Percentiles rank a stretch among this genome's conserved stretches.
Conservation (phyloP, 2,113 vertebrate species). For the Antechinus stuartii region DNA sequence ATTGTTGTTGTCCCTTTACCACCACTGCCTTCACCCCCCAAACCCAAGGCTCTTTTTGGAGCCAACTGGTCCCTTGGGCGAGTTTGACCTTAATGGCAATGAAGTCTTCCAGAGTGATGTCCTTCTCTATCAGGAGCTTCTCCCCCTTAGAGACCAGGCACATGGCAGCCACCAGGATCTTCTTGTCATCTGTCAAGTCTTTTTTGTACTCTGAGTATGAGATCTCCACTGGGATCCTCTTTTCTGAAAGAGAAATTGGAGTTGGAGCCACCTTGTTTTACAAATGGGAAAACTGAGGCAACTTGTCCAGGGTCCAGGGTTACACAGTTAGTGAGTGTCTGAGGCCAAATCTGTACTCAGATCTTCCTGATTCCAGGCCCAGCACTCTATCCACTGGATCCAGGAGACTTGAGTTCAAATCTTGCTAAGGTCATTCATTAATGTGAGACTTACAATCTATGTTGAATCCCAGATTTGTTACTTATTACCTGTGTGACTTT, state of each 20-base stretch:
- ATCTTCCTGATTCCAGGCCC: not conserved
- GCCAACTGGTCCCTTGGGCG: not conserved
- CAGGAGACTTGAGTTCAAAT: not conserved
- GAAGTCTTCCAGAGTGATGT: slow-evolving; percentile 85
- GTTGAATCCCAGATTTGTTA: not conserved
- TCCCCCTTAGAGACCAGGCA: slow-evolving; percentile 79
- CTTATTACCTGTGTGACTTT: not conserved
- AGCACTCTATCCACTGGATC: not conserved
- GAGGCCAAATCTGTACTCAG: not conserved
- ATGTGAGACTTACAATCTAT: not conserved
- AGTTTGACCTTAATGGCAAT: slow-evolving; percentile 85
- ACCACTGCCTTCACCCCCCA: not conserved
- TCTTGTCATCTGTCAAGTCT: slow-evolving; percentile 85
- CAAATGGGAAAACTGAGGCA: too few relatives aligned
- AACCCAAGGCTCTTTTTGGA: not conserved
- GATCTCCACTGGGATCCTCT: slow-evolving; percentile 84
- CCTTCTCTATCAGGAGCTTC: slow-evolving; percentile 87
- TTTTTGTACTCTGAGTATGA: slow-evolving; percentile 86
- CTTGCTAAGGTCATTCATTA: not conserved
- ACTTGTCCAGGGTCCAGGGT: not conserved
- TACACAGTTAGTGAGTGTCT: not conserved
- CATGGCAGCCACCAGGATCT: slow-evolving; percentile 88
- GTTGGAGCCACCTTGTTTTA: not conserved
- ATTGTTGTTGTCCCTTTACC: not conserved
- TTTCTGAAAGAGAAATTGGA: slow-evolving; percentile 83